Percentiles rank a stretch among this genome's conserved stretches.
These are phyloP conservation scores for Momotus momota DNA, from an alignment of 2,797 vertebrate species.

Conservation along the genomic window DNA sequence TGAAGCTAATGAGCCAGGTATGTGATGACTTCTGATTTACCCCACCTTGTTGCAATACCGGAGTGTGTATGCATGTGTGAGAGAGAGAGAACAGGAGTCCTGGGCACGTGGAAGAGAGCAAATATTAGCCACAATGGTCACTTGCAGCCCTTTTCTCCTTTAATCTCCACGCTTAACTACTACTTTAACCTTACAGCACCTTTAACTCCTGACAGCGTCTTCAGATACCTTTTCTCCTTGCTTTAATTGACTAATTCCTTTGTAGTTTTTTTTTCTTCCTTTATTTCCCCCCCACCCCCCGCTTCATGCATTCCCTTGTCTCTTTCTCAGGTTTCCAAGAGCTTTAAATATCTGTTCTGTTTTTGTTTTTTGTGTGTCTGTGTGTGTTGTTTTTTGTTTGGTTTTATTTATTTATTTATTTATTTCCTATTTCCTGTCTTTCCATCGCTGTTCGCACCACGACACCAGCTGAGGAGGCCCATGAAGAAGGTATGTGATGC, in stretches of 20 bases:
- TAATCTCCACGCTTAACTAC: slow-evolving; percentile 27
- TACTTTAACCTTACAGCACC: slow-evolving; percentile 50
- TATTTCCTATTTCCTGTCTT: slow-evolving; percentile 21
- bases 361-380: background rate
- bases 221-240: background rate
- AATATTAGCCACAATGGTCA: slow-evolving; percentile 50
- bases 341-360: slow-evolving; percentile 46
- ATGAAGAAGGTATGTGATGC: slow-evolving; percentile 72
- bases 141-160: slow-evolving; percentile 49
- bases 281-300: background rate
- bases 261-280: background rate
- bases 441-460: background rate
- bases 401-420: background rate
- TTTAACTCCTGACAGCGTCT: slow-evolving; percentile 40
- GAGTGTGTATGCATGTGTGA: background rate
- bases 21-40: slow-evolving; percentile 79
- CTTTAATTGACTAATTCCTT: slow-evolving; percentile 28
- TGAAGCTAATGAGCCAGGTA: slow-evolving; percentile 89
- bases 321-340: slow-evolving; percentile 33
- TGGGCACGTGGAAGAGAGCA: slow-evolving; percentile 59
- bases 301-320: background rate
- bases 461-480: slow-evolving; percentile 55
- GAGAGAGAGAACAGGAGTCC: slow-evolving; percentile 16
- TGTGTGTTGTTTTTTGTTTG: background rate
- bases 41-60: background rate